Conservation (phyloP, 1,140 invertebrate species). For the Venturia canescens region DNA sequence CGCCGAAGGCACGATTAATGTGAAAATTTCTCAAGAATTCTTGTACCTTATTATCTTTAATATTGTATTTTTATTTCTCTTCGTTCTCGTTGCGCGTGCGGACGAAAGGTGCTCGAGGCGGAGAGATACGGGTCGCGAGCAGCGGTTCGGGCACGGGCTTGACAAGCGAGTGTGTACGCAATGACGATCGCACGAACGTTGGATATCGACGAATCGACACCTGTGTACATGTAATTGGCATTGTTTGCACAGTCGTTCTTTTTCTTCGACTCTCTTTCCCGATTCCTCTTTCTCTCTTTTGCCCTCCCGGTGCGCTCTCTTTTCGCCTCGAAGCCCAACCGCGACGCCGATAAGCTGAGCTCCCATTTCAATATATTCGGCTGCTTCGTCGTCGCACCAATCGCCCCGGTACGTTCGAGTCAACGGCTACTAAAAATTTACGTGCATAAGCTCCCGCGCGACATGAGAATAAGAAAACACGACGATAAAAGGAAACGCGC, state of each 20-base stretch:
- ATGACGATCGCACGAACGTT: conserved; percentile 25
- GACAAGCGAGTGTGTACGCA: background rate
- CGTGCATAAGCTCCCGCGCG: no score
- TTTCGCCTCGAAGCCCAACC: no score
- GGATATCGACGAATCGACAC: conserved; percentile 62
- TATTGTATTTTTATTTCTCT: background rate
- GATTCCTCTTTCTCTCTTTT: background rate
- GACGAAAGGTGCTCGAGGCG: background rate
- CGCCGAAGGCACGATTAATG: no score
- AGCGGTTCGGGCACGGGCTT: background rate
- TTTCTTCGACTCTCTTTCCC: conserved; percentile 32
- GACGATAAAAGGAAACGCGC: no score
- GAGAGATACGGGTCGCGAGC: background rate
- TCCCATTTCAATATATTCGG: no score
- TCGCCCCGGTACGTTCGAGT: no score
- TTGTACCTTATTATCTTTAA: background rate
- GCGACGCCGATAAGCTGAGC: no score
- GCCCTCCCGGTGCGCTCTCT: no score
- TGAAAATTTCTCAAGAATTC: background rate
- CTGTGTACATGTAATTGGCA: conserved; percentile 72
- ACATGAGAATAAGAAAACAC: no score
- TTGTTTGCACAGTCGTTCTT: conserved; percentile 68
- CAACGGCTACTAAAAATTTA: no score
- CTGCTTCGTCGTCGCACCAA: no score
- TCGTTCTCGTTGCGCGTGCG: background rate